phyloP scores from a whole-genome alignment of 2,797 vertebrate genomes.

The Argya squamiceps region DNA sequence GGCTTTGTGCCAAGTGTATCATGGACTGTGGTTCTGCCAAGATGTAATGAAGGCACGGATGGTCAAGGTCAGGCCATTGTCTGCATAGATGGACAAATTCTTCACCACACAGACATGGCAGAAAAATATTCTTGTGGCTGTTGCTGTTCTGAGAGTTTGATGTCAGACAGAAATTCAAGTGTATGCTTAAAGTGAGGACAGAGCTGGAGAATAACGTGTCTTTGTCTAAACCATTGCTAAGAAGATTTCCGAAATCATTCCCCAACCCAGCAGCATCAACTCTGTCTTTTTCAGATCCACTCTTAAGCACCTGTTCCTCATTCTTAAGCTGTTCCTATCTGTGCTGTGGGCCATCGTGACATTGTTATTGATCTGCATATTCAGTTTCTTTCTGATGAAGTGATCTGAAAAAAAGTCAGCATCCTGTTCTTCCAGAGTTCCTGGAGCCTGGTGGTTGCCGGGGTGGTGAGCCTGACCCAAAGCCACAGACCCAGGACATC shows the following conservation, averaged over 20 bases:
- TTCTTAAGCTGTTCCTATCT: not conserved
- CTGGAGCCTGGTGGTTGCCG: not conserved
- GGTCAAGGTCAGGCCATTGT: not conserved
- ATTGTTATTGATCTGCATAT: not conserved
- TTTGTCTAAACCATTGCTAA: not conserved
- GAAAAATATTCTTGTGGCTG: not conserved
- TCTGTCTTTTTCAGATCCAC: not conserved
- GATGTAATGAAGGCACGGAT: not conserved
- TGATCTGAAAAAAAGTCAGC: not conserved
- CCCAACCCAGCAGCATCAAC: not conserved
- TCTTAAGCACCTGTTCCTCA: not conserved
- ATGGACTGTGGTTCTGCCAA: not conserved
- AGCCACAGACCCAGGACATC: rapidly evolving
- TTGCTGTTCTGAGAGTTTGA: not conserved
- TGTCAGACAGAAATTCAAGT: not conserved
- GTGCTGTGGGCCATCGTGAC: not conserved
- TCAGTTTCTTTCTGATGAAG: not conserved
- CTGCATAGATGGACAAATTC: not conserved
- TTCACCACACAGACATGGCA: not conserved
- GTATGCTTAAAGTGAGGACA: not conserved
- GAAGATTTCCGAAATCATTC: not conserved
- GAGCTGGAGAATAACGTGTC: not conserved
- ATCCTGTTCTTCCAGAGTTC: not conserved
- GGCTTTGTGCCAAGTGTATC: not conserved
- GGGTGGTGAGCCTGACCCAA: not conserved